Conservation (phyloP, 2,113 vertebrate genomes). For the Hypocryptadius cinnamomeus region DNA sequence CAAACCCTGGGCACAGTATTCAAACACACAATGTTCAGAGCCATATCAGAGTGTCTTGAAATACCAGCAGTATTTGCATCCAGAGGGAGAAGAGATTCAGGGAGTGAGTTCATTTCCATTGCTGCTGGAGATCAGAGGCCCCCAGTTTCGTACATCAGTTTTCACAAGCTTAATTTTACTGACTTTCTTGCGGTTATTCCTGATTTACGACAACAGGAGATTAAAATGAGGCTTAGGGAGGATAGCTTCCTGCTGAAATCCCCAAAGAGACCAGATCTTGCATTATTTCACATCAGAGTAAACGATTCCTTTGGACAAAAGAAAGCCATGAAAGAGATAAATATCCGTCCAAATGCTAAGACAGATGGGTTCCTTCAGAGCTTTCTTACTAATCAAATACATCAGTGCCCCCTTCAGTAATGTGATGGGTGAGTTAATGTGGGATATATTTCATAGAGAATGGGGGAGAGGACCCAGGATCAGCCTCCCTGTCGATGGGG, state of each 20-base stretch:
- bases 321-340: conserved; percentile 40
- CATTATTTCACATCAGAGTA: conserved; percentile 42
- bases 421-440: neutral
- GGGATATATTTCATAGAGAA: neutral
- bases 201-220: conserved; percentile 39
- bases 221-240: conserved; percentile 23
- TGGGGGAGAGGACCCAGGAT: neutral
- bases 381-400: conserved; percentile 26
- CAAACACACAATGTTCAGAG: neutral
- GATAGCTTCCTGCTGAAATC: conserved; percentile 24
- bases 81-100: neutral
- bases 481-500: neutral
- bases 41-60: neutral
- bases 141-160: neutral
- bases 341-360: conserved; percentile 7
- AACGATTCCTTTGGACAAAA: conserved; percentile 31
- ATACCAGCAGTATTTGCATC: neutral
- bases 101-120: neutral
- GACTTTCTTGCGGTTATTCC: conserved; percentile 23
- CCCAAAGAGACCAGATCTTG: neutral
- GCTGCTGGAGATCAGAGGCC: neutral
- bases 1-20: neutral
- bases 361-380: conserved; percentile 26
- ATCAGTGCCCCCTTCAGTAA: conserved; percentile 47
- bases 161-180: conserved; percentile 11